These are phyloP conservation scores for Therioaphis trifolii DNA, from an alignment of 2,888 invertebrate species.

Conservation along the genomic window DNA sequence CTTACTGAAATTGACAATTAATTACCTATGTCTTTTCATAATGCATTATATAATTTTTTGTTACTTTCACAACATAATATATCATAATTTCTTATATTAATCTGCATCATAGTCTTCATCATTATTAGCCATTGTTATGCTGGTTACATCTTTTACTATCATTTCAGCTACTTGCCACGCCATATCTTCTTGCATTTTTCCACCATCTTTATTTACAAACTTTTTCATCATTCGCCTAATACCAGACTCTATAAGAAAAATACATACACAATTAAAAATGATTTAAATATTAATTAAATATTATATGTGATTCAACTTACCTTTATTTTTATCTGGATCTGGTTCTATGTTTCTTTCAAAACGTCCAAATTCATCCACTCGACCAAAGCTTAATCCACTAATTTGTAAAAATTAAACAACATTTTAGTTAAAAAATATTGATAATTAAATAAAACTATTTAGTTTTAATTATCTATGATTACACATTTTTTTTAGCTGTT, in stretches of 20 bases:
- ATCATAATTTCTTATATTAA: constrained; percentile 8
- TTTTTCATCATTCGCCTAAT: constrained; percentile 78
- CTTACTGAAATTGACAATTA: constrained; percentile 10
- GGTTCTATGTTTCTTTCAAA: constrained; percentile 92
- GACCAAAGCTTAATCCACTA: constrained; percentile 84
- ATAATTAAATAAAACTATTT: too few species aligned
- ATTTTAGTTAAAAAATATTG: too few species aligned
- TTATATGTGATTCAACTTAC: constrained; percentile 65
- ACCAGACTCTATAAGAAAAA: constrained; percentile 69
- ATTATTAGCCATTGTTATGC: constrained; percentile 76
- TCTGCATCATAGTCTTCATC: constrained; percentile 60
- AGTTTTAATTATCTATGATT: too few species aligned
- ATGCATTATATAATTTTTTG: constrained; percentile 12
- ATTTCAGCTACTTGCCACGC: constrained; percentile 97
- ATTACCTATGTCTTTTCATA: constrained; percentile 37
- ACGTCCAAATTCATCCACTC: constrained; percentile 87
- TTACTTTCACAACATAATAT: background rate
- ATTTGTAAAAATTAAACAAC: constrained; percentile 63
- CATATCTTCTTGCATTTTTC: constrained; percentile 88
- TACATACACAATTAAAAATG: constrained; percentile 14
- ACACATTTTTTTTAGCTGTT: too few species aligned
- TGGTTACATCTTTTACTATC: constrained; percentile 95
- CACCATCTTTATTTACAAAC: constrained; percentile 78
- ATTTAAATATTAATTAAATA: constrained; percentile 13
- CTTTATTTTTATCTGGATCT: constrained; percentile 74